These are phyloP conservation scores for Spea hammondii DNA, from an alignment of 2,797 vertebrate species.

Conservation along the genomic window DNA sequence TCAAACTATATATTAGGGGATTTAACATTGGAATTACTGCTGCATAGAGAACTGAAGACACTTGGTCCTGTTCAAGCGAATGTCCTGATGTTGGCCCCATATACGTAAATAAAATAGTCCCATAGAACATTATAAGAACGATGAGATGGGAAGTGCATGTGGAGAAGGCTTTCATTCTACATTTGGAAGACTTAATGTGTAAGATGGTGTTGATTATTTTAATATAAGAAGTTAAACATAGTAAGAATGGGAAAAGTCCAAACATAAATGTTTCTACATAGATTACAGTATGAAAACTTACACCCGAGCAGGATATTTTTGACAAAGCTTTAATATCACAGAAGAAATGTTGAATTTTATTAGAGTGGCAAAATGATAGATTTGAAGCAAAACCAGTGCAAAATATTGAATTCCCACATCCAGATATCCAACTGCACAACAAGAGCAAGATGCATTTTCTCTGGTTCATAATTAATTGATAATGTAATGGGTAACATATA, in stretches of 20 bases:
- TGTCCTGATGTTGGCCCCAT: background rate
- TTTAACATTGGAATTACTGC: slow-evolving; percentile 3
- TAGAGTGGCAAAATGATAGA: background rate
- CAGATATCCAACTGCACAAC: background rate
- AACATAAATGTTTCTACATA: background rate
- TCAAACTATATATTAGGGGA: background rate
- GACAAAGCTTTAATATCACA: background rate
- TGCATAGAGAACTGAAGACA: background rate
- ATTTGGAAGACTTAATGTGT: background rate
- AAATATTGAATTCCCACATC: background rate
- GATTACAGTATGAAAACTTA: background rate
- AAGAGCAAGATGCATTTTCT: background rate
- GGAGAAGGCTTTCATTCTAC: background rate
- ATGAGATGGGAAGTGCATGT: slow-evolving; percentile 2
- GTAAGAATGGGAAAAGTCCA: background rate
- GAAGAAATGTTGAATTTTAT: background rate
- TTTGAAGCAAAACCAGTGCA: background rate
- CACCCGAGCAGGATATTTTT: background rate
- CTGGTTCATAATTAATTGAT: background rate
- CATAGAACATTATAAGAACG: background rate
- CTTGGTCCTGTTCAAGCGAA: background rate
- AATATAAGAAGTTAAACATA: background rate
- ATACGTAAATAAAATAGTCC: background rate
- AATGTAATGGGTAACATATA: slow-evolving; percentile 9
- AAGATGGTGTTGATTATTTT: slow-evolving; percentile 1